Evolutionary conservation across 2,888 invertebrate genomes (phyloP), one percentile per base, ranked within the genome.

Genomic region (Parochlus steinenii): DNA sequence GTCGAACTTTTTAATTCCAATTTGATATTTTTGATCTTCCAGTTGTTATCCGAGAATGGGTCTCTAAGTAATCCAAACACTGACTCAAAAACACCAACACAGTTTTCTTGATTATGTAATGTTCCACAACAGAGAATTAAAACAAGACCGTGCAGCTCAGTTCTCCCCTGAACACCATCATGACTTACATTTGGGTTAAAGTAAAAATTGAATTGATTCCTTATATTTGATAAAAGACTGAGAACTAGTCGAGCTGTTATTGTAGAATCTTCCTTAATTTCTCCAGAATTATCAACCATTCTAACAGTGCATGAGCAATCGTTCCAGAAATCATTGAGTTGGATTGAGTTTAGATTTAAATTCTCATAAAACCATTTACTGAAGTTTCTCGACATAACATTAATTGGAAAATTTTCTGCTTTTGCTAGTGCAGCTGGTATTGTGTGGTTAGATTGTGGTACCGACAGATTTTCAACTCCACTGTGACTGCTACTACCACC

Each of bases 71-170:
- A 53, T 3, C 68, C 69, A 54, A 76, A 75, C 28, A 63, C 56
- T 46, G 74, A 71, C 47, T 75, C 74, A 49, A 74, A 77, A 19
- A 72, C 54, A 3, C 76, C 77, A 2, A 69, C 62, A 42, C 64
- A 64, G 18, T 55, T 52, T 4, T 54, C 44, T 10, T 51, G 50
- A 4, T 59, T 53, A 47, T 76, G 74, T 20, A 76, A 47, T 0
- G 72, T 73, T 12, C 77, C 76, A 53, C 72, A 72, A 2, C 61
- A 64, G 30, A 71, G 47, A 6, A 76, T 63, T 30, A 69, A 47
- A 2, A 71, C 67, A 28, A 74, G 51, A 2, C 76, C 76, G 48
- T 75, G 71, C 1, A 63, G 58, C 49, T 71, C 66, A 41, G 66
- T 61, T 41, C 62, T 60, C 4, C 69, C 70, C 44, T 62, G 60